Conservation (phyloP, 2,888 invertebrate species). For the Calameuta idolon region DNA sequence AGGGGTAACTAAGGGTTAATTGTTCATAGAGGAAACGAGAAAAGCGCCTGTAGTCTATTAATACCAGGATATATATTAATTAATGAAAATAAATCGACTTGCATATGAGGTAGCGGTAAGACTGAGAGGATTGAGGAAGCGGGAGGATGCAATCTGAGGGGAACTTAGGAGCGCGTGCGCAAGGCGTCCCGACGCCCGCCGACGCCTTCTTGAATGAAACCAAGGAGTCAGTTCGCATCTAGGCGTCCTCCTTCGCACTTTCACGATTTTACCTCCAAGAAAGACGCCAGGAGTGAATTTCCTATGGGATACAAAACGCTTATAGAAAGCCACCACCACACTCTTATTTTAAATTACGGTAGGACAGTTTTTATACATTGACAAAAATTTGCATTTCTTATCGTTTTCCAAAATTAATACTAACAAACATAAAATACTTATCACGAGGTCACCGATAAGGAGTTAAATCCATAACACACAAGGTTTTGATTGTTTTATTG, state of each 20-base stretch:
- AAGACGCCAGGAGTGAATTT: slow-evolving; percentile 14
- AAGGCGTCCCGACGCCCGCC: slow-evolving; percentile 49
- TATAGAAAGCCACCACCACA: not conserved
- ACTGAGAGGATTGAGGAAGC: slow-evolving; percentile 17
- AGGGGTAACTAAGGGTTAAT: not conserved
- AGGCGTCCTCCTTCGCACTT: slow-evolving; percentile 50
- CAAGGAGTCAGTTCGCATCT: slow-evolving; percentile 53
- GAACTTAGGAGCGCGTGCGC: slow-evolving; percentile 46
- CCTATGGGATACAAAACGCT: slow-evolving; percentile 9
- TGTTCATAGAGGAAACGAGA: slow-evolving; percentile 7
- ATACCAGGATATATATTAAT: slow-evolving; percentile 51
- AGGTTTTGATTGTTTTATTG: too few relatives aligned
- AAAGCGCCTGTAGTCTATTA: slow-evolving; percentile 41
- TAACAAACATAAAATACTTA: not conserved
- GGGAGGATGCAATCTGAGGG: slow-evolving; percentile 26
- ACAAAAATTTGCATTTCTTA: not conserved
- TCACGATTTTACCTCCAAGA: slow-evolving; percentile 35
- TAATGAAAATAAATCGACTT: slow-evolving; percentile 54
- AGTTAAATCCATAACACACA: not conserved
- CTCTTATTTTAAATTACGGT: not conserved
- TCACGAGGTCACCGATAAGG: not conserved
- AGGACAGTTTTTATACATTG: not conserved
- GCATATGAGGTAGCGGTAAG: not conserved
- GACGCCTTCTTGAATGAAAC: slow-evolving; percentile 61
- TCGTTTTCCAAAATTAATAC: not conserved